Conservation (phyloP, 2,113 vertebrate species). For the Apodemus speciosus region DNA sequence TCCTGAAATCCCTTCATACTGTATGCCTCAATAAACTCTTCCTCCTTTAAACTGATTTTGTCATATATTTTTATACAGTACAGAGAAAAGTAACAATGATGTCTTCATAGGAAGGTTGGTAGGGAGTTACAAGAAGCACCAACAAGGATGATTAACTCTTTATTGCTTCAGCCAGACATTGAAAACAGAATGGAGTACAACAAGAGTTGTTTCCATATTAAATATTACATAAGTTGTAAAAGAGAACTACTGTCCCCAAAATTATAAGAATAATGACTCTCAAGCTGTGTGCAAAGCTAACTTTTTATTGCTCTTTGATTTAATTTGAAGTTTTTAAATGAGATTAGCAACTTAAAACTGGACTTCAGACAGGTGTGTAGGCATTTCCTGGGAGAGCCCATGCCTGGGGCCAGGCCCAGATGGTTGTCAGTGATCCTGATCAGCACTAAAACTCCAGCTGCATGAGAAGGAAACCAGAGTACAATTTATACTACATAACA, state of each 20-base stretch:
- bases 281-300: slow-evolving; percentile 35
- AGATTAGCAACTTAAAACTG: slow-evolving; percentile 62
- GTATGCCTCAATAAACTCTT: background rate
- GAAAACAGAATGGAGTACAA: background rate
- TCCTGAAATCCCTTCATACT: background rate
- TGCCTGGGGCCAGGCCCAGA: slow-evolving; percentile 76
- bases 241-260: background rate
- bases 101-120: background rate
- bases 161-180: slow-evolving; percentile 28
- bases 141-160: background rate
- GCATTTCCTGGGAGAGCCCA: slow-evolving; percentile 68
- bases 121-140: background rate
- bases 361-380: slow-evolving; percentile 68
- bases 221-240: slow-evolving; percentile 30
- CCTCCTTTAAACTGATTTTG: background rate
- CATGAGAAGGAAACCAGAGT: slow-evolving; percentile 64
- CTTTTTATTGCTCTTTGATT: slow-evolving; percentile 67
- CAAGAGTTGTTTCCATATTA: background rate
- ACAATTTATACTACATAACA: slow-evolving; percentile 64
- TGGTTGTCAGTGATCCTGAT: slow-evolving; percentile 73
- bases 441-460: slow-evolving; percentile 63
- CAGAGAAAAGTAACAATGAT: background rate
- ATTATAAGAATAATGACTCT: slow-evolving; percentile 57
- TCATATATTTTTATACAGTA: background rate
- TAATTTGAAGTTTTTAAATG: slow-evolving; percentile 70